phyloP scores from a whole-genome alignment of 64 coral and sea anemone species.

The Stylophora pistillata region DNA sequence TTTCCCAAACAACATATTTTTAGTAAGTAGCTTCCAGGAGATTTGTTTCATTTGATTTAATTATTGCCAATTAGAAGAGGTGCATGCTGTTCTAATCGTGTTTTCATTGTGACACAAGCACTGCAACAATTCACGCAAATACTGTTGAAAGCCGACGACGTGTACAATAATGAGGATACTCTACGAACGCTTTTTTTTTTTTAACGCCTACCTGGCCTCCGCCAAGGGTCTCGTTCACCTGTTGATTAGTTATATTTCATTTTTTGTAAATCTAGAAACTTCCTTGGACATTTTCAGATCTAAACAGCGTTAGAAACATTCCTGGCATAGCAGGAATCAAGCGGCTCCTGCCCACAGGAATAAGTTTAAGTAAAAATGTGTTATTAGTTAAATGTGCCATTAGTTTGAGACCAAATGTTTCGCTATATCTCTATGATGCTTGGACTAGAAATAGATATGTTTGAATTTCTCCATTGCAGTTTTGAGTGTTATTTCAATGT shows the following conservation, averaged over 20 bases:
- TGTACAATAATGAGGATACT: too few species aligned
- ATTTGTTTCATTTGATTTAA: not conserved
- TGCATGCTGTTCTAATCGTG: not conserved
- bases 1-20: not conserved
- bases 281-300: not conserved
- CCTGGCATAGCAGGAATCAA: not conserved
- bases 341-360: not conserved
- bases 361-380: not conserved
- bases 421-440: not conserved
- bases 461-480: not conserved
- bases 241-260: too few species aligned
- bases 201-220: too few species aligned
- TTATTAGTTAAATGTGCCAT: too few species aligned
- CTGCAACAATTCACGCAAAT: too few species aligned
- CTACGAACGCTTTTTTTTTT: too few species aligned
- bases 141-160: too few species aligned
- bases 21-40: not conserved
- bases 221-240: too few species aligned
- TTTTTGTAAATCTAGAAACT: too few species aligned
- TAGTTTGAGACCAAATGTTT: not conserved
- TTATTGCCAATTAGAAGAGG: not conserved
- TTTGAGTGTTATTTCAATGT: not conserved
- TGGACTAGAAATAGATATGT: not conserved
- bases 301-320: not conserved
- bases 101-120: not conserved